Percentiles rank a stretch among this genome's conserved stretches.
phyloP scores from a whole-genome alignment of 2,888 invertebrate species.

The Cataglyphis rosenhaueri region DNA sequence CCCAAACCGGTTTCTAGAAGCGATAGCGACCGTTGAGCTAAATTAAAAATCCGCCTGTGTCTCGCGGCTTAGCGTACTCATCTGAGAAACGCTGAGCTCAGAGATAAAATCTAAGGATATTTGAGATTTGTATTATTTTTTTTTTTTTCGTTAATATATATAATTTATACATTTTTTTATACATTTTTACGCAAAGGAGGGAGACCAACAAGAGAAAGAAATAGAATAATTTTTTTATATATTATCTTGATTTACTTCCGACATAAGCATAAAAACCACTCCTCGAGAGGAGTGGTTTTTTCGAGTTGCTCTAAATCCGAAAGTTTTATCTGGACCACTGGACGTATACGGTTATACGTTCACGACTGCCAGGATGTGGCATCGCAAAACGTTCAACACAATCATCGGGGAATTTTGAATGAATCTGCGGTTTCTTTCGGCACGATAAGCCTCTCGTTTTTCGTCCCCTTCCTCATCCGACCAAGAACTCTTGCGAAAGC shows the following conservation, averaged over 20 bases:
- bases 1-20: constrained; percentile 3
- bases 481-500: constrained; percentile 13
- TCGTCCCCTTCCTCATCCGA: constrained; percentile 18
- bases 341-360: constrained; percentile 1
- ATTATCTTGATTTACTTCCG: not conserved
- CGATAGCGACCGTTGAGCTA: not conserved
- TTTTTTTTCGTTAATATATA: not conserved
- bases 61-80: not conserved
- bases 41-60: not conserved
- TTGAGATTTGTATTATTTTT: not conserved
- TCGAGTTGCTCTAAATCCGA: constrained; percentile 14
- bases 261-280: no score
- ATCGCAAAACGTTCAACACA: constrained; percentile 24
- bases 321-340: constrained; percentile 43
- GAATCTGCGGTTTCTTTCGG: constrained; percentile 49
- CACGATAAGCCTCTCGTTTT: constrained; percentile 51
- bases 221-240: not conserved
- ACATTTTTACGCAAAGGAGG: not conserved
- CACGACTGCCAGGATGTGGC: constrained; percentile 28
- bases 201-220: not conserved
- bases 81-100: not conserved
- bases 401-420: constrained; percentile 54
- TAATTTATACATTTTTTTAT: not conserved
- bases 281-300: not conserved
- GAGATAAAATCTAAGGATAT: not conserved